phyloP scores from a whole-genome alignment of 2,797 vertebrate species.

The Arrhamphus sclerolepis region DNA sequence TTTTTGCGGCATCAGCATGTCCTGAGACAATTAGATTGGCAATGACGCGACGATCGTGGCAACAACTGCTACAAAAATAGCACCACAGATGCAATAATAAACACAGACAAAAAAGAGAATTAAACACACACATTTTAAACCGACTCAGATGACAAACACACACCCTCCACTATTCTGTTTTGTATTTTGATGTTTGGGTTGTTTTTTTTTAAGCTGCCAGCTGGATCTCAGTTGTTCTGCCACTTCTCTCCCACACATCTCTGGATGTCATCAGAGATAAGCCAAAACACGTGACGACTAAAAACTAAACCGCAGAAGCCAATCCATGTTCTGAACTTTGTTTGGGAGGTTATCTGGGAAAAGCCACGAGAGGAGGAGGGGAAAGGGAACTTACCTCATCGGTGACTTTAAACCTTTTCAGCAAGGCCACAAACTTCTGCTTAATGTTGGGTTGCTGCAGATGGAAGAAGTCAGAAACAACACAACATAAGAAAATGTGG shows the following conservation, averaged over 20 bases:
- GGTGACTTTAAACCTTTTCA: constrained; percentile 95
- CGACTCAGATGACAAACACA: neutral
- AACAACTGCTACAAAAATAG: too few relatives aligned
- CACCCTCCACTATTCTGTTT: constrained; percentile 37
- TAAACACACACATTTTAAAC: constrained; percentile 2
- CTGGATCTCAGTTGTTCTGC: constrained; percentile 34
- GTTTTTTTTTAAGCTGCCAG: constrained; percentile 5
- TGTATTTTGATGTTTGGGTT: constrained; percentile 19
- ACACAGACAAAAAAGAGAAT: neutral
- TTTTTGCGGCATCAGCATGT: too few relatives aligned
- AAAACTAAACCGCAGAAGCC: neutral
- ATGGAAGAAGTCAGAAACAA: constrained; percentile 9
- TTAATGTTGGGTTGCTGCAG: constrained; percentile 95
- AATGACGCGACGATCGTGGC: too few relatives aligned
- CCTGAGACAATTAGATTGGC: too few relatives aligned
- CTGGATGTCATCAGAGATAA: constrained; percentile 9
- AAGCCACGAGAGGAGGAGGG: neutral
- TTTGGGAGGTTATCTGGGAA: neutral
- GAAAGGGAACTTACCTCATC: constrained; percentile 86
- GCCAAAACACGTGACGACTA: constrained; percentile 12
- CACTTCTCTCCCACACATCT: constrained; percentile 44
- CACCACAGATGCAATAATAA: too few relatives aligned
- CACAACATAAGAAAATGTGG: constrained; percentile 2
- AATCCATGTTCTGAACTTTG: neutral
- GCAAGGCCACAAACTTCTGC: constrained; percentile 95